These are phyloP conservation scores for Melinaea menophilus DNA, from an alignment of 2,888 invertebrate species.

Conservation along the genomic window DNA sequence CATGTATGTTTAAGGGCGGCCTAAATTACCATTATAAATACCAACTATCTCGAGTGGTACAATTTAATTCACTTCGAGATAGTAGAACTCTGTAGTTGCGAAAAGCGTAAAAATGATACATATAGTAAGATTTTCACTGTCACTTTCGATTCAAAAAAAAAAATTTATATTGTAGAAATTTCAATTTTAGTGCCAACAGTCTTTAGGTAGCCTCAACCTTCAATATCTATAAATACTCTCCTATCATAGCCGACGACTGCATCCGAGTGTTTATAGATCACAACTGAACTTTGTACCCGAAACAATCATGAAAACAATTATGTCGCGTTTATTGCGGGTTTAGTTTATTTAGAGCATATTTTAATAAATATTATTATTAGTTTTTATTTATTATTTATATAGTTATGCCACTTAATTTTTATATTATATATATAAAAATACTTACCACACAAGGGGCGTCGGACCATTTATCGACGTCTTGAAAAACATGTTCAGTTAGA, in stretches of 20 bases:
- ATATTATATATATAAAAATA: conserved; percentile 33
- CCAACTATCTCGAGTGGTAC: too few relatives aligned
- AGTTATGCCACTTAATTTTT: background rate
- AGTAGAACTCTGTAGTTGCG: background rate
- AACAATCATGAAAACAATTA: conserved; percentile 42
- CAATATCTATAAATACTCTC: conserved; percentile 59
- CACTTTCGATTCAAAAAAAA: too few relatives aligned
- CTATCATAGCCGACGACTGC: conserved; percentile 42
- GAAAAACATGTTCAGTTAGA: conserved; percentile 79
- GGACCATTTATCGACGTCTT: conserved; percentile 74
- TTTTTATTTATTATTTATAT: background rate
- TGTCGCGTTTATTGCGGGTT: conserved; percentile 32
- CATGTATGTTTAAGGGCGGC: too few relatives aligned
- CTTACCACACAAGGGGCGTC: conserved; percentile 82
- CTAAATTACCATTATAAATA: too few relatives aligned
- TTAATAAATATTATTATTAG: background rate
- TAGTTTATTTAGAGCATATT: conserved; percentile 9
- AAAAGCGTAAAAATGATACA: too few relatives aligned
- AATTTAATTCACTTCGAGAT: too few relatives aligned
- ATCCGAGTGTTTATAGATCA: conserved; percentile 47
- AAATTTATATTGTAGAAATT: conserved; percentile 9
- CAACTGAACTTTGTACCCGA: conserved; percentile 62
- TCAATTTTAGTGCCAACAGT: conserved; percentile 36
- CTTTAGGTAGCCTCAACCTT: conserved; percentile 59
- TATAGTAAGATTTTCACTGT: too few relatives aligned